Percentiles rank a stretch among this genome's conserved stretches.
phyloP scores from a whole-genome alignment of 2,113 vertebrate genomes.

The Prionailurus viverrinus region DNA sequence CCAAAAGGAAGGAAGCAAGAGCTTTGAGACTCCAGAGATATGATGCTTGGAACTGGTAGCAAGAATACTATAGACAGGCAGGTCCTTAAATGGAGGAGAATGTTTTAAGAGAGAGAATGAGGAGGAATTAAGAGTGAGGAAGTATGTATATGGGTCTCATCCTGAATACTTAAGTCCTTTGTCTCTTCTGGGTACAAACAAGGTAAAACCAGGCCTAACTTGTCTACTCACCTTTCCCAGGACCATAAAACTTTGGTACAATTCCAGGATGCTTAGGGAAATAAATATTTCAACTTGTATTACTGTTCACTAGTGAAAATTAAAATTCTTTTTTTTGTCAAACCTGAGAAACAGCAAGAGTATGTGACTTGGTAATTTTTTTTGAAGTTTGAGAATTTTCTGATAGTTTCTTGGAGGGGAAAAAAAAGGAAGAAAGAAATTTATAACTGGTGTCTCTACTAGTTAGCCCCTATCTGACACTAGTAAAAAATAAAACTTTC shows the following conservation, averaged over 20 bases:
- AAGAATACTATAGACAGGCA: neutral
- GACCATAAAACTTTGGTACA: neutral
- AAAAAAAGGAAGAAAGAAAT: neutral
- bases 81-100: neutral
- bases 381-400: constrained; percentile 37
- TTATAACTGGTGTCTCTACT: neutral
- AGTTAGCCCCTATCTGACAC: constrained; percentile 15
- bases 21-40: neutral
- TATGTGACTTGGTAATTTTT: neutral
- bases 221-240: neutral
- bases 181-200: neutral
- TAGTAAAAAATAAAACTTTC: neutral
- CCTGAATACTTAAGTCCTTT: neutral
- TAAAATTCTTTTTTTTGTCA: neutral
- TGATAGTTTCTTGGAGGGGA: neutral
- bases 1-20: neutral
- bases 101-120: neutral
- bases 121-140: neutral
- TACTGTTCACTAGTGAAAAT: constrained; percentile 14
- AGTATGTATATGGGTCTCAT: neutral
- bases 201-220: neutral
- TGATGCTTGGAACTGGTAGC: neutral
- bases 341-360: neutral
- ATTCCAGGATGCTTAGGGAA: neutral
- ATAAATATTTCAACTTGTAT: constrained; percentile 18